These are phyloP conservation scores for Stercorarius parasiticus DNA, from an alignment of 2,113 vertebrate species.

Conservation along the genomic window DNA sequence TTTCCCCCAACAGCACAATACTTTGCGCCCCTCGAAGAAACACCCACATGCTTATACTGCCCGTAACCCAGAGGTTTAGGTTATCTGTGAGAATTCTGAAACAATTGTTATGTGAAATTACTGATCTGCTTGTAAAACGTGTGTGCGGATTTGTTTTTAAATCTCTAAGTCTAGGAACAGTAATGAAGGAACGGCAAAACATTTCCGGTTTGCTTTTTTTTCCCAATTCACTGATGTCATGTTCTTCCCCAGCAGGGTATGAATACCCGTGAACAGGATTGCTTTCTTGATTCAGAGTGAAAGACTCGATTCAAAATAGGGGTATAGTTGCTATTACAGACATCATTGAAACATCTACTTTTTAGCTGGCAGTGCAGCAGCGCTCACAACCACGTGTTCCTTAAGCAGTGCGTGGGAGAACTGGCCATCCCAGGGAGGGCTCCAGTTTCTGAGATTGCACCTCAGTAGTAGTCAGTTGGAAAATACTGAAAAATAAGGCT, in stretches of 20 bases:
- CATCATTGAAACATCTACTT: background rate
- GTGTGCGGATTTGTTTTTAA: background rate
- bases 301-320: background rate
- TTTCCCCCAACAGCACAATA: background rate
- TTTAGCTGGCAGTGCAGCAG: background rate
- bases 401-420: background rate
- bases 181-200: background rate
- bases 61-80: background rate
- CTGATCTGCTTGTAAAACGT: background rate
- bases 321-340: background rate
- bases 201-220: background rate
- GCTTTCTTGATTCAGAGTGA: background rate
- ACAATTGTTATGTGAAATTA: background rate
- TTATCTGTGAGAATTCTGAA: background rate
- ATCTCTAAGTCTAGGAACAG: background rate
- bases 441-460: background rate
- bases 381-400: background rate
- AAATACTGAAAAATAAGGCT: background rate
- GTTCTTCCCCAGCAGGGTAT: background rate
- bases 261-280: background rate
- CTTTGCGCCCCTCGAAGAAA: background rate
- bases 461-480: background rate
- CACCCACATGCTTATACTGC: background rate
- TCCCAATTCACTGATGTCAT: rapidly evolving
- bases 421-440: background rate